Conservation (phyloP, 2,888 invertebrate species). For the Chalcosyrphus nemorum region DNA sequence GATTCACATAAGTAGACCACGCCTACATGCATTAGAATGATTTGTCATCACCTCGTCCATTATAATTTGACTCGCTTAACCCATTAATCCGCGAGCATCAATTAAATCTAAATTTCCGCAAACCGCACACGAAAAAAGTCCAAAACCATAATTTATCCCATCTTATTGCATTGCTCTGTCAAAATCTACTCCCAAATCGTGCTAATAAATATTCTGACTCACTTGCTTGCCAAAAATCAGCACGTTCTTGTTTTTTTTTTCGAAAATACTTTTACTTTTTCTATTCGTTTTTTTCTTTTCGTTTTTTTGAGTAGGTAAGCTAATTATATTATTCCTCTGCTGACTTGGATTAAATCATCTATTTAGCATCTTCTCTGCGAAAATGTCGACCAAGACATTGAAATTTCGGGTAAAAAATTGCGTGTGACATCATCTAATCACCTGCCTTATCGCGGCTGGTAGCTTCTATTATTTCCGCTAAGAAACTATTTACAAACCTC, state of each 20-base stretch:
- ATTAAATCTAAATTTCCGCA: background rate
- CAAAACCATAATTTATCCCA: background rate
- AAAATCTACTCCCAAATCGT: background rate
- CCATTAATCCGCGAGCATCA: conserved; percentile 22
- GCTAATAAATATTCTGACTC: conserved; percentile 4
- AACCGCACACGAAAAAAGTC: background rate
- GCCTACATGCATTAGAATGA: too few species aligned
- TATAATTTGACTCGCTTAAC: background rate
- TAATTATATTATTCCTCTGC: background rate
- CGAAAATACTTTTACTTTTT: background rate
- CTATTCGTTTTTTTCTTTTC: background rate
- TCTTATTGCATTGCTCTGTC: background rate
- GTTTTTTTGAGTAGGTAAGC: background rate
- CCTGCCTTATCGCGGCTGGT: background rate
- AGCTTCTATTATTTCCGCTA: background rate
- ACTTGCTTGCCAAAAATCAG: background rate
- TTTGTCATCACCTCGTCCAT: background rate
- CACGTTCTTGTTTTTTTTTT: too few species aligned
- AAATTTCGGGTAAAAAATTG: background rate
- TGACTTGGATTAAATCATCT: background rate
- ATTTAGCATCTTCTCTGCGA: background rate
- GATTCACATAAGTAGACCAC: too few species aligned
- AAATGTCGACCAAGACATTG: background rate
- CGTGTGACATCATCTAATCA: conserved; percentile 26
- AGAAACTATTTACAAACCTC: background rate